Evolutionary conservation across 2,797 vertebrate genomes (phyloP).

Genomic region (Rhabdomys pumilio): DNA sequence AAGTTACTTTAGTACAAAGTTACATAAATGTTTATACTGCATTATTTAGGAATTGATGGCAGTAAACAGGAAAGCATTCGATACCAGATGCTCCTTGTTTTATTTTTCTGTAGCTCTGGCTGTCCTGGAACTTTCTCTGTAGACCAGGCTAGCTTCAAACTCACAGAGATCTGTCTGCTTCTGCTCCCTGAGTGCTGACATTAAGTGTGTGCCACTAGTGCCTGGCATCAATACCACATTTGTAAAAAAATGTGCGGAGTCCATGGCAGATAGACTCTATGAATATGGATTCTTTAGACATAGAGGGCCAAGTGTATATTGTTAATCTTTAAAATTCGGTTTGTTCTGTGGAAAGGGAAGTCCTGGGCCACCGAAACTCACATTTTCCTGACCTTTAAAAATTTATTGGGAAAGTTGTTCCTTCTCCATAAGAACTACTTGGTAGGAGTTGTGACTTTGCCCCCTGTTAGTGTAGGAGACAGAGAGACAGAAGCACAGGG

Average conservation of each 20-base stretch:
- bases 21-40: no score
- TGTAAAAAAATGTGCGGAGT: background rate
- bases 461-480: background rate
- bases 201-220: background rate
- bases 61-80: background rate
- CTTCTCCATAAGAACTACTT: background rate
- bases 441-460: background rate
- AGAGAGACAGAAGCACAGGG: background rate
- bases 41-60: background rate
- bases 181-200: background rate
- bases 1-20: no score
- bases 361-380: background rate
- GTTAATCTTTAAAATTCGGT: background rate
- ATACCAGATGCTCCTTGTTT: background rate
- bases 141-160: background rate
- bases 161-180: background rate
- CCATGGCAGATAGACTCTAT: background rate
- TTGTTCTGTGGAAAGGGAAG: background rate
- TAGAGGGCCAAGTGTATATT: background rate
- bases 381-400: background rate
- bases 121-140: background rate
- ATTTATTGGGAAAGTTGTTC: background rate
- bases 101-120: background rate
- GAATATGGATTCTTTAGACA: no score
- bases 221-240: background rate